Percentiles rank a stretch among this genome's conserved stretches.
phyloP scores from a whole-genome alignment of 1,140 invertebrate species.

The Leptinotarsa defecta region DNA sequence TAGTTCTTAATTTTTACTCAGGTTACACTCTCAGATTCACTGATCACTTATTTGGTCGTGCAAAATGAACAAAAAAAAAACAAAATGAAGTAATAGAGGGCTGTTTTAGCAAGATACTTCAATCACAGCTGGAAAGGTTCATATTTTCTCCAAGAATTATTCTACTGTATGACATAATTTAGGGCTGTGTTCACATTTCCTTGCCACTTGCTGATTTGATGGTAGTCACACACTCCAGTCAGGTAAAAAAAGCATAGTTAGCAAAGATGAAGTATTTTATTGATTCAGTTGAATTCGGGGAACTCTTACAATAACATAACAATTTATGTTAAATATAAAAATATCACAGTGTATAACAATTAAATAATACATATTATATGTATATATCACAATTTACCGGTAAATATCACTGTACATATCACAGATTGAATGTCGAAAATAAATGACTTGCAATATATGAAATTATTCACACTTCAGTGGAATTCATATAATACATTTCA shows the following conservation, averaged over 20 bases:
- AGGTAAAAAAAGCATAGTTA: constrained; percentile 6
- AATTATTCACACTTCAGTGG: not conserved
- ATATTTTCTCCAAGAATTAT: too few relatives aligned
- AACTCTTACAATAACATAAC: constrained; percentile 3
- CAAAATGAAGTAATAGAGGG: too few relatives aligned
- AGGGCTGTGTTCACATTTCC: too few relatives aligned
- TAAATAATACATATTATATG: not conserved
- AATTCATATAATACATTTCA: not conserved
- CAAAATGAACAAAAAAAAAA: too few relatives aligned
- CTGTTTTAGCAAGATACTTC: too few relatives aligned
- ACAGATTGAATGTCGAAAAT: not conserved
- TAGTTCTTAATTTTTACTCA: too few relatives aligned
- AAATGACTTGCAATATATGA: not conserved
- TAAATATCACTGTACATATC: constrained; percentile 6
- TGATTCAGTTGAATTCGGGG: constrained; percentile 1
- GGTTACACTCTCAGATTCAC: too few relatives aligned
- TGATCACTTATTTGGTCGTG: too few relatives aligned
- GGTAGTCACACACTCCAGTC: not conserved
- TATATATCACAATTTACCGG: not conserved
- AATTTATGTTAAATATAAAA: not conserved
- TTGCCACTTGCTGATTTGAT: too few relatives aligned
- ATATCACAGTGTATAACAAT: constrained; percentile 1
- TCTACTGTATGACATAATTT: too few relatives aligned
- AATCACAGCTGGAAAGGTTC: too few relatives aligned
- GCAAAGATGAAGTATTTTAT: not conserved